A percentile compares a stretch with the other conserved stretches of the same genome.
Conservation (phyloP, 1,140 invertebrate species). For the Scaptomyza graminum region DNA sequence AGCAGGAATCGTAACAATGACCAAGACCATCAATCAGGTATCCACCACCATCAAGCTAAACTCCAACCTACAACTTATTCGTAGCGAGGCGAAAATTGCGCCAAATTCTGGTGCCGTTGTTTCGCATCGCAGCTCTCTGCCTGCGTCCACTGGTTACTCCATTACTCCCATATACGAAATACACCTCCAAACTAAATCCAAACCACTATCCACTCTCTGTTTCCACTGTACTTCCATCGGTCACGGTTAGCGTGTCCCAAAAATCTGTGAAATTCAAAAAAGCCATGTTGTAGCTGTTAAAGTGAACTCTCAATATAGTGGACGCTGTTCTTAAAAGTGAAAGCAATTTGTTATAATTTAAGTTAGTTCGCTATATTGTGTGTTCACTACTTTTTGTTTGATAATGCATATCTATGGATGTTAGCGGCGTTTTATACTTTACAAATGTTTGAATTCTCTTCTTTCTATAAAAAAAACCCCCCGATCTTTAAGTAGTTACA, state of each 20-base stretch:
- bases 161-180: background rate
- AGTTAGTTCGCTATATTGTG: conserved; percentile 6
- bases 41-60: conserved; percentile 65
- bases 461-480: background rate
- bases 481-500: background rate
- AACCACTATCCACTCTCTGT: conserved; percentile 8
- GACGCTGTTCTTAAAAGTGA: background rate
- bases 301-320: conserved; percentile 17
- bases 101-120: conserved; percentile 13
- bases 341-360: background rate
- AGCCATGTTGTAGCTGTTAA: background rate
- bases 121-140: conserved; percentile 19
- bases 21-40: conserved; percentile 84
- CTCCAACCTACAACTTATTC: conserved; percentile 23
- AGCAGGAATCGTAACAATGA: conserved; percentile 84
- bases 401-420: conserved; percentile 7
- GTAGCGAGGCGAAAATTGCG: conserved; percentile 36
- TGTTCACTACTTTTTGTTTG: conserved; percentile 10
- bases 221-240: conserved; percentile 17
- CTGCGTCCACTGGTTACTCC: conserved; percentile 29
- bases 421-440: background rate
- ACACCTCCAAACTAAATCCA: background rate
- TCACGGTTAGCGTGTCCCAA: conserved; percentile 30
- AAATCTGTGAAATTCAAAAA: background rate
- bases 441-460: no score